These are phyloP conservation scores for Heterodera filipjevi DNA, from an alignment of 2,888 invertebrate genomes.

Conservation along the genomic window DNA sequence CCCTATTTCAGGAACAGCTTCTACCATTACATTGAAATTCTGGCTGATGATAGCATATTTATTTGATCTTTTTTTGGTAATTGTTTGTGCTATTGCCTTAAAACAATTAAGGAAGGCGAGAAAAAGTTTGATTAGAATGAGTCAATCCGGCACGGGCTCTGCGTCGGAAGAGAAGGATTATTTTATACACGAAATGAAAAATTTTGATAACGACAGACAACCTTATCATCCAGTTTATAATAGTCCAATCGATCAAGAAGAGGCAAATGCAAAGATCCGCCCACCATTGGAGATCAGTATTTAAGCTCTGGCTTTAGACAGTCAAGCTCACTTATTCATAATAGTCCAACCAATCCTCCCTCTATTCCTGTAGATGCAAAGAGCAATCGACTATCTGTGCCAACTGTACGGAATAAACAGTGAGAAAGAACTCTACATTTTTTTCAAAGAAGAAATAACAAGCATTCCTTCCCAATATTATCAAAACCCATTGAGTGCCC, in stretches of 20 bases:
- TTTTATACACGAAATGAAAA: neutral
- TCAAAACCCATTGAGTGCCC: too few relatives aligned
- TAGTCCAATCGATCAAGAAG: too few relatives aligned
- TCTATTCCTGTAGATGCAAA: neutral
- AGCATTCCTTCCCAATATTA: neutral
- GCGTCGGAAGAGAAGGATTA: neutral
- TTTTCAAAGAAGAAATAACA: constrained; percentile 1
- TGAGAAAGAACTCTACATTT: neutral
- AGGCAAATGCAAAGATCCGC: too few relatives aligned
- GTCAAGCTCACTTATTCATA: too few relatives aligned
- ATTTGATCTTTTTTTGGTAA: neutral
- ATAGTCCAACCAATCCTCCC: too few relatives aligned
- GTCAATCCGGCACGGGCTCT: neutral
- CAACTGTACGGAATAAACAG: neutral
- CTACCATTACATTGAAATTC: neutral
- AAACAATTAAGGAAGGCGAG: neutral
- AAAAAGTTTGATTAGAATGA: neutral
- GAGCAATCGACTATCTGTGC: neutral
- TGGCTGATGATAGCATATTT: neutral
- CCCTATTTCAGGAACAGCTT: neutral
- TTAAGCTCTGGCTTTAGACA: too few relatives aligned
- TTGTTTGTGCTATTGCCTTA: neutral
- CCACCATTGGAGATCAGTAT: too few relatives aligned
- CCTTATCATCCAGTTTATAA: neutral
- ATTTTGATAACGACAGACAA: neutral